Conservation (phyloP, 1,140 invertebrate genomes). For the Cyrtorhinus lividipennis region DNA sequence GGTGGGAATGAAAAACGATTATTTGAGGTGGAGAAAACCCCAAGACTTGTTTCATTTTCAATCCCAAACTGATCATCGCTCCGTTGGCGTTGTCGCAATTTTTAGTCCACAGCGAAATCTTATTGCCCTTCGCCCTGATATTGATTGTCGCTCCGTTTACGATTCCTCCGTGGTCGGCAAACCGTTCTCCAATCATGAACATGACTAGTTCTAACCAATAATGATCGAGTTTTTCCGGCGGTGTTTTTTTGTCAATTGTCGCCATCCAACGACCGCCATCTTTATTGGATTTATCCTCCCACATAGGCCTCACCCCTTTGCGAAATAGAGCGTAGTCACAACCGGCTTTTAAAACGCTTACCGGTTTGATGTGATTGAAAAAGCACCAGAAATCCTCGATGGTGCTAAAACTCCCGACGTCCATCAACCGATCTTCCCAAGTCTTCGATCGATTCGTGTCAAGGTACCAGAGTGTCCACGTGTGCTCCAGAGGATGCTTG, state of each 20-base stretch:
- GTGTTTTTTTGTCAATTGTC: slow-evolving; percentile 58
- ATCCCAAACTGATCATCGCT: slow-evolving; percentile 8
- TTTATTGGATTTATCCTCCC: slow-evolving; percentile 85
- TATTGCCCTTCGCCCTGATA: slow-evolving; percentile 76
- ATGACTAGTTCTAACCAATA: slow-evolving; percentile 92
- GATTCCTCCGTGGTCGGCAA: slow-evolving; percentile 75
- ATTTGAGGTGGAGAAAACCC: not conserved
- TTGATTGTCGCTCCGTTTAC: slow-evolving; percentile 93
- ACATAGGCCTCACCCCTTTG: slow-evolving; percentile 90
- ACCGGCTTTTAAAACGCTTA: slow-evolving; percentile 71
- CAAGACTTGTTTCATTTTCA: slow-evolving; percentile 8
- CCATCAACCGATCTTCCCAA: slow-evolving; percentile 88
- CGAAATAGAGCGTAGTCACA: slow-evolving; percentile 95
- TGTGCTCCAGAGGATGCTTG: slow-evolving; percentile 77
- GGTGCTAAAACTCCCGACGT: slow-evolving; percentile 84
- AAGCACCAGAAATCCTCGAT: slow-evolving; percentile 98
- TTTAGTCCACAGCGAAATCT: slow-evolving; percentile 81
- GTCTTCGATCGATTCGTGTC: slow-evolving; percentile 74
- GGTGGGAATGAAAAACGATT: not conserved
- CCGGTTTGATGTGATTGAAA: slow-evolving; percentile 86
- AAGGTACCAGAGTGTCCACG: slow-evolving; percentile 95
- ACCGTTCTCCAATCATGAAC: slow-evolving; percentile 90
- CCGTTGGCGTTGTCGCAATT: slow-evolving; percentile 8
- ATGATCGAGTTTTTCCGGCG: slow-evolving; percentile 66
- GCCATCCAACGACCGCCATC: slow-evolving; percentile 89